Conservation (phyloP, 2,888 invertebrate genomes). For the Tetranychus truncatus region DNA sequence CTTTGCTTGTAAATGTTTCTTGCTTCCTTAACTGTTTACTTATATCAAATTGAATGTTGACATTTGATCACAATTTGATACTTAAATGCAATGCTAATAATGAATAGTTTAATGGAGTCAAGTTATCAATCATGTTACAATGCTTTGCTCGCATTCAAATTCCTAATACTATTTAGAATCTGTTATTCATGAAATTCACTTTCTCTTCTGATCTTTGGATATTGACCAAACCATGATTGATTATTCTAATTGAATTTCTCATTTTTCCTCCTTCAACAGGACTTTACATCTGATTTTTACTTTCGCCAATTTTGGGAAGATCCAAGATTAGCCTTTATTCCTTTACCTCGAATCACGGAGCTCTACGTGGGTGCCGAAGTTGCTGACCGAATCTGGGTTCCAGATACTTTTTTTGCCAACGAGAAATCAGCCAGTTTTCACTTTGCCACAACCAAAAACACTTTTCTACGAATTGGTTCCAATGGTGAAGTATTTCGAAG, state of each 20-base stretch:
- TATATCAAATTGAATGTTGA: too few species aligned
- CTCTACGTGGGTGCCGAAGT: constrained; percentile 83
- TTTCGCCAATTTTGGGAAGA: constrained; percentile 98
- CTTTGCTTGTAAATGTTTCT: too few species aligned
- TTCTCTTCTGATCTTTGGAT: too few species aligned
- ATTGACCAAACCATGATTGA: too few species aligned
- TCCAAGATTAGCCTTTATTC: constrained; percentile 76
- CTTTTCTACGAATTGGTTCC: constrained; percentile 88
- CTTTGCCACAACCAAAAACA: constrained; percentile 94
- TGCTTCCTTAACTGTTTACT: too few species aligned
- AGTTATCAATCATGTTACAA: background rate
- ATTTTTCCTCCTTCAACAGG: constrained; percentile 39
- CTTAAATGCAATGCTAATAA: too few species aligned
- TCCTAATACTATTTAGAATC: background rate
- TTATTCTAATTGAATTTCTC: background rate
- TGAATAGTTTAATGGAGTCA: background rate
- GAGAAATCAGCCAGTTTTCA: constrained; percentile 99
- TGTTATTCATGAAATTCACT: background rate
- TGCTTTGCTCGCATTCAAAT: background rate
- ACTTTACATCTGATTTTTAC: constrained; percentile 95
- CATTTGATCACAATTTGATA: too few species aligned
- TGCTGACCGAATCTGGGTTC: constrained; percentile 97
- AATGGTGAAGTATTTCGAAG: constrained; percentile 84
- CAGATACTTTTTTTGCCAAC: constrained; percentile 99
- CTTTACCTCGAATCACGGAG: constrained; percentile 69